Percentiles rank a stretch among this genome's conserved stretches.
Conservation (phyloP, 2,797 vertebrate species). For the Diglossa cyanea region DNA sequence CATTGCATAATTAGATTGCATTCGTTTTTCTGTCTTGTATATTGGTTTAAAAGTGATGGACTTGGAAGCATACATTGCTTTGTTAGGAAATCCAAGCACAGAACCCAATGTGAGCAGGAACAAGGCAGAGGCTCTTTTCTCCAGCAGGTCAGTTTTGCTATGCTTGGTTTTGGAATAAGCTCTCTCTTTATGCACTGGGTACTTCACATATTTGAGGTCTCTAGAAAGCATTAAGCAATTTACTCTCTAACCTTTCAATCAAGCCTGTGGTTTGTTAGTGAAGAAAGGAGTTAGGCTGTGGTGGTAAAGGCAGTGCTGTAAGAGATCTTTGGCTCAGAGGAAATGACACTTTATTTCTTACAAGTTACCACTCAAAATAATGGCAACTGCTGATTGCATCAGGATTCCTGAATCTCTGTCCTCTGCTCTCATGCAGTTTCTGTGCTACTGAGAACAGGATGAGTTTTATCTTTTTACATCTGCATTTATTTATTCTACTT, state of each 20-base stretch:
- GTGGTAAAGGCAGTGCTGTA: not conserved
- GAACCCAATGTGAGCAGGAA: not conserved
- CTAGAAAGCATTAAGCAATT: conserved; percentile 13
- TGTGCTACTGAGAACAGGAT: not conserved
- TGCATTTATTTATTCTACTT: not conserved
- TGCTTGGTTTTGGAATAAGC: not conserved
- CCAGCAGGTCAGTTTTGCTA: not conserved
- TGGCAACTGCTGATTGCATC: not conserved
- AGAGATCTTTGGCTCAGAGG: not conserved
- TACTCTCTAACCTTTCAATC: not conserved
- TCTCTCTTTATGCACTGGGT: not conserved
- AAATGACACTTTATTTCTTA: not conserved
- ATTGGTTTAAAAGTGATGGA: not conserved
- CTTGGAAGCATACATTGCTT: not conserved
- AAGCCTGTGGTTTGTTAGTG: not conserved
- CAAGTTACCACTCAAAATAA: not conserved
- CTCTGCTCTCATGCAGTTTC: not conserved
- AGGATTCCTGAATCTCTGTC: not conserved
- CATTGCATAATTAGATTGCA: not conserved
- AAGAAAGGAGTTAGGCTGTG: not conserved
- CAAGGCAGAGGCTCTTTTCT: not conserved
- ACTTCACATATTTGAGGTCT: conserved; percentile 5
- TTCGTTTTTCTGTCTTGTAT: not conserved
- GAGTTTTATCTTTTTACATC: not conserved
- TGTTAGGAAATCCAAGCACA: not conserved